A percentile compares a stretch with the other conserved stretches of the same genome.
Conservation (phyloP, 1,140 invertebrate species). For the Zophobas atratus region DNA sequence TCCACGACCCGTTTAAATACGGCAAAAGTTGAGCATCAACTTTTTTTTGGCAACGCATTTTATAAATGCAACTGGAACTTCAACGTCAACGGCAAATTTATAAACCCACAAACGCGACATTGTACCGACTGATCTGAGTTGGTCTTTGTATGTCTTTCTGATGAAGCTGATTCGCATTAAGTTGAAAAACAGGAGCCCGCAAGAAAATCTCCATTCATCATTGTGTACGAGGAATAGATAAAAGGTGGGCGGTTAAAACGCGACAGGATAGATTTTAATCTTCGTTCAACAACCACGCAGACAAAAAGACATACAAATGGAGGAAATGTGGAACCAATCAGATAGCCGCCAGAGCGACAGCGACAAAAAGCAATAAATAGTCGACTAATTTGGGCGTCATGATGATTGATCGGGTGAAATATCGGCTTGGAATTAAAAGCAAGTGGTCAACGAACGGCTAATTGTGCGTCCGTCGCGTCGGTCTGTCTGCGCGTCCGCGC, state of each 20-base stretch:
- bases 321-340: conserved; percentile 40
- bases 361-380: conserved; percentile 39
- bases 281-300: conserved; percentile 43
- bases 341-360: conserved; percentile 6
- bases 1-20: no score
- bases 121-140: no score
- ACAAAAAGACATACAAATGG: conserved; percentile 33
- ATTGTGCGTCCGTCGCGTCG: background rate
- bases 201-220: conserved; percentile 47
- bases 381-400: conserved; percentile 36
- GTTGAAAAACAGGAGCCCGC: conserved; percentile 36
- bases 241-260: conserved; percentile 42
- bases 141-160: background rate
- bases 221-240: conserved; percentile 45
- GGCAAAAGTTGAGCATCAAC: no score
- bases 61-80: no score
- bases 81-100: no score
- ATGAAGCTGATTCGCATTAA: conserved; percentile 35
- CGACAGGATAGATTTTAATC: conserved; percentile 41
- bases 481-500: background rate
- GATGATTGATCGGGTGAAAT: conserved; percentile 38
- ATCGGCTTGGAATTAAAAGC: conserved; percentile 28
- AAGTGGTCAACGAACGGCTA: background rate
- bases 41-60: no score
- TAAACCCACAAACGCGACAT: no score